Evolutionary conservation across 2,888 invertebrate species (phyloP).

Genomic region (Tuta absoluta): DNA sequence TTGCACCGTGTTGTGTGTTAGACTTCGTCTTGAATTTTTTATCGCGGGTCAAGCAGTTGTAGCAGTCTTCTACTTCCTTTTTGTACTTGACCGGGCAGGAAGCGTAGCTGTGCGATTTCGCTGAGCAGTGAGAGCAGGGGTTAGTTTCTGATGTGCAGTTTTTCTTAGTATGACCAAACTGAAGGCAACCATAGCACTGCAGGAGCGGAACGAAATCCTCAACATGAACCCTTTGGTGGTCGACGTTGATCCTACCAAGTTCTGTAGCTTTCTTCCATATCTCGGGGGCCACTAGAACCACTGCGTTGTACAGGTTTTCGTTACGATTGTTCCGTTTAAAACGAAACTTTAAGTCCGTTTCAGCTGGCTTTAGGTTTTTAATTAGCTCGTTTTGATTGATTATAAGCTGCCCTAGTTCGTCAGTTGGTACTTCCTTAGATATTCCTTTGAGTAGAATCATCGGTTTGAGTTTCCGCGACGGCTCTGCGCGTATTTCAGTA

Average conservation of each 20-base stretch:
- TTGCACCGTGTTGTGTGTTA: neutral
- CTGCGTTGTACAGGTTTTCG: too few relatives aligned
- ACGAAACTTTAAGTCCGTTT: neutral
- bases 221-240: slow-evolving; percentile 2
- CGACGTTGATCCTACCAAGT: slow-evolving; percentile 4
- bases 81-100: neutral
- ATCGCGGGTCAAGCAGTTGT: neutral
- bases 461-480: slow-evolving; percentile 1
- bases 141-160: neutral
- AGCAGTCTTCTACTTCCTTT: neutral
- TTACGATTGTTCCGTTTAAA: neutral
- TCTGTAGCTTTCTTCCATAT: too few relatives aligned
- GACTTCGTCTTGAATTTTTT: neutral
- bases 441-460: slow-evolving; percentile 23
- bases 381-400: too few relatives aligned
- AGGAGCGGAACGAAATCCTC: neutral
- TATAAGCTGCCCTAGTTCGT: neutral
- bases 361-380: neutral
- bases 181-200: slow-evolving; percentile 15
- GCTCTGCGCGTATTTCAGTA: slow-evolving; percentile 4
- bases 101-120: neutral
- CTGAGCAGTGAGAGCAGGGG: slow-evolving; percentile 1
- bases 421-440: neutral
- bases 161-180: slow-evolving; percentile 6
- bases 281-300: too few relatives aligned